Conservation (phyloP, 2,797 vertebrate species). For the Tauraco hartlaubi region DNA sequence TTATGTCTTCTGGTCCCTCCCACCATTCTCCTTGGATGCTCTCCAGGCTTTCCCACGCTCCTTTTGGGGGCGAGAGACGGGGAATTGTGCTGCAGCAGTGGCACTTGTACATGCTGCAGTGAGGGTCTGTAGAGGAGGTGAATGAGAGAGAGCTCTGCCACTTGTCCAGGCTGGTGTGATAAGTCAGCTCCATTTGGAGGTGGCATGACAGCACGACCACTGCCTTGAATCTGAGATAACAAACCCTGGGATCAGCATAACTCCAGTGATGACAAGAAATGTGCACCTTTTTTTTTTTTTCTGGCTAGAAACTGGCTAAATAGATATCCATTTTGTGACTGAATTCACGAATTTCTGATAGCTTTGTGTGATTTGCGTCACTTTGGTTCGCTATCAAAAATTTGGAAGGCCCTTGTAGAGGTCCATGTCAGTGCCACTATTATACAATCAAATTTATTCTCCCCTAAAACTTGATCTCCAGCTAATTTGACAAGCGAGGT, state of each 20-base stretch:
- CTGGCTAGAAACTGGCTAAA: neutral
- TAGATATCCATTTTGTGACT: neutral
- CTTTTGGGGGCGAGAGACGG: neutral
- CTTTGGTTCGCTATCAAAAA: neutral
- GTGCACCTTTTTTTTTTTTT: neutral
- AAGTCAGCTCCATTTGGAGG: neutral
- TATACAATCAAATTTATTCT: neutral
- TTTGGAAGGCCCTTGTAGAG: neutral
- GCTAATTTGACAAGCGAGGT: neutral
- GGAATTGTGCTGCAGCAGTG: neutral
- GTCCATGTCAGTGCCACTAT: rapidly evolving
- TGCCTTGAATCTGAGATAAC: neutral
- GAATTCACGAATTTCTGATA: neutral
- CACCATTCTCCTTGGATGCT: neutral
- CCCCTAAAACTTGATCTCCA: neutral
- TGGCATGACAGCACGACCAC: rapidly evolving
- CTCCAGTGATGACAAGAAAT: neutral
- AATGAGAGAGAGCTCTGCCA: neutral
- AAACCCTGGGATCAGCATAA: neutral
- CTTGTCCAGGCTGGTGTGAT: neutral
- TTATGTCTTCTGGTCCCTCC: neutral
- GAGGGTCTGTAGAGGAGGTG: neutral
- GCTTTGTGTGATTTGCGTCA: neutral
- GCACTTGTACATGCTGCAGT: rapidly evolving
- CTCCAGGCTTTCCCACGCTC: neutral